Evolutionary conservation across 2,113 vertebrate genomes (phyloP), one percentile per base, ranked within the genome.

Genomic region (Glaucomys volans): DNA sequence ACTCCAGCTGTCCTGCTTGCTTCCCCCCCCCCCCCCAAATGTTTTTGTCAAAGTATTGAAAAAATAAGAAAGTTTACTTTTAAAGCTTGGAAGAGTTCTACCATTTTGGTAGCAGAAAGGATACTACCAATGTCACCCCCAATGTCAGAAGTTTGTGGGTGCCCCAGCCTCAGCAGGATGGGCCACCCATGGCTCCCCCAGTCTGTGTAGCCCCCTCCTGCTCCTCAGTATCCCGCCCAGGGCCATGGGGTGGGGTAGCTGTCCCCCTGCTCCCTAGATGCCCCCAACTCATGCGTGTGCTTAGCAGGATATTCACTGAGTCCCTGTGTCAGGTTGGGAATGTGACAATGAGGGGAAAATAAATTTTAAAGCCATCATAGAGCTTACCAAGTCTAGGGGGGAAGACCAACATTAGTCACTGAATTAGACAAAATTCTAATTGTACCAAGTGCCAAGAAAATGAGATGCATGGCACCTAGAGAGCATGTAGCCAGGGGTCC

Each of bases 191-290:
- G 20, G 54, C 22, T 62, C 24, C 59, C 59, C 9, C 2, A 28
- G 59, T 62, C 83, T 44, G 26, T 10, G 2, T 71, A 54, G 37
- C 4, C 37, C 22, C 35, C 3, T 5, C 22, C 72, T 32, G 4
- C 71, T 8, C 42, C 0, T 0, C 22, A 26, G 52, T 14, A n/a
- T 4, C 50, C 79, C 47, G 54, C 26, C n/a, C 5, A 1, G 30
- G 35, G 54, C 18, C 3, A 22, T 5, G 14, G 50, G 54, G 44
- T 69, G 2, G 5, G 16, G 87, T 17, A 17, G 9, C 77, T 35
- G 42, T 18, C 20, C 32, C 54, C 35, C 37, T 30, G 32, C 22
- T 71, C 40, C 37, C 42, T 1, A 2, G 47, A 17, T 1, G 66
- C 37, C 26, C 10, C 14, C 26, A 13, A 8, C 18, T 30, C 22